Conservation (phyloP, 2,113 vertebrate genomes). For the Pelodiscus sinensis region DNA sequence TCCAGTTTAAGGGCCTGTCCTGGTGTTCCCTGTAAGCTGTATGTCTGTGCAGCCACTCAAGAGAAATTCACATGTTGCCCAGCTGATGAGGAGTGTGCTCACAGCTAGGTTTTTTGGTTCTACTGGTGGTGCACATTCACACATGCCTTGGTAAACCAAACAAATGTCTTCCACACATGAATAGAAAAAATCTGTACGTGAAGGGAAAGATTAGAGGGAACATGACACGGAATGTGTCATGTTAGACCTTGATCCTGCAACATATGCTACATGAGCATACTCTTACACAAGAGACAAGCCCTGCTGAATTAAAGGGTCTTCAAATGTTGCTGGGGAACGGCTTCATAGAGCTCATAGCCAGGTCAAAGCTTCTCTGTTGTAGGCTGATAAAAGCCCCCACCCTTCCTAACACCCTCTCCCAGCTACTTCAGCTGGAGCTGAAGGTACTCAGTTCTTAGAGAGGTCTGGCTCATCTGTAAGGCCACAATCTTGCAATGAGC, state of each 20-base stretch:
- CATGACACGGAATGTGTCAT: neutral
- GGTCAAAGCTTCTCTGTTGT: neutral
- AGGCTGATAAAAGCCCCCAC: neutral
- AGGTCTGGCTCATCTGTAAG: neutral
- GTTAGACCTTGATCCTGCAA: accelerated
- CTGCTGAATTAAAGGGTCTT: neutral
- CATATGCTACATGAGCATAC: neutral
- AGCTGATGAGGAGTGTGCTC: no score
- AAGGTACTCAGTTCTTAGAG: neutral
- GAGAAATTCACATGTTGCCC: no score
- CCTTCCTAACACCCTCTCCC: no score
- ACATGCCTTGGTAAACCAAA: no score
- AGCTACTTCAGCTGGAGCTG: neutral
- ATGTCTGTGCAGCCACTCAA: no score
- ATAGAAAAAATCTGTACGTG: no score
- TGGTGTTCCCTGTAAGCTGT: no score
- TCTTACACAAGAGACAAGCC: neutral
- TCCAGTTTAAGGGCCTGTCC: neutral
- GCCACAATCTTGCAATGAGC: accelerated
- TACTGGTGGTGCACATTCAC: no score
- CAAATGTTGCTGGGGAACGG: neutral
- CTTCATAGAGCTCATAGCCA: neutral
- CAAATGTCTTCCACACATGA: no score
- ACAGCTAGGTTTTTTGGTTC: no score
- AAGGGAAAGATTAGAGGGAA: no score